Percentiles rank a stretch among this genome's conserved stretches.
Conservation (phyloP, 2,888 invertebrate genomes). For the Alloplasta piceator region DNA sequence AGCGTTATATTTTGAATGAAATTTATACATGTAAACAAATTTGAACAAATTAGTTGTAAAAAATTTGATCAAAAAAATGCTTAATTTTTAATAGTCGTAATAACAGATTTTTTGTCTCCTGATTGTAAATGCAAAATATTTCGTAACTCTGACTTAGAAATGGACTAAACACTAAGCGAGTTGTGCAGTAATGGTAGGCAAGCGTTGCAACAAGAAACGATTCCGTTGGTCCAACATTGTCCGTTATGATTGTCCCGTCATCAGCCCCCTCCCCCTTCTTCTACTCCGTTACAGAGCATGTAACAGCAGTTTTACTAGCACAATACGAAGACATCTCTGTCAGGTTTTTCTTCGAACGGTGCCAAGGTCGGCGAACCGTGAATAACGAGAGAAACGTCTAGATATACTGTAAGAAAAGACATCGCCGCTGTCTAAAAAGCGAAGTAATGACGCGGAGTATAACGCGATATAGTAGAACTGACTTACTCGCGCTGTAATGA, state of each 20-base stretch:
- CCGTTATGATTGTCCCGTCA: constrained; percentile 45
- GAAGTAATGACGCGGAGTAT: constrained; percentile 56
- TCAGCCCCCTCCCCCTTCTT: constrained; percentile 13
- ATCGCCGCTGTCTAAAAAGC: neutral
- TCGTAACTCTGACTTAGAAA: constrained; percentile 42
- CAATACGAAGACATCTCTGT: constrained; percentile 43
- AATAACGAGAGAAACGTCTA: constrained; percentile 51
- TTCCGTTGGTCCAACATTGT: constrained; percentile 48
- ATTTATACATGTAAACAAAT: too few relatives aligned
- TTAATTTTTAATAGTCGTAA: too few relatives aligned
- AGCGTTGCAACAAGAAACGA: constrained; percentile 49
- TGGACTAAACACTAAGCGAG: constrained; percentile 54
- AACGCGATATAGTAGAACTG: constrained; percentile 21
- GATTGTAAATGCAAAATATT: constrained; percentile 21
- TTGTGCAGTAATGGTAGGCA: constrained; percentile 34
- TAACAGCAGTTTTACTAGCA: constrained; percentile 21
- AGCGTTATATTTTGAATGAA: too few relatives aligned
- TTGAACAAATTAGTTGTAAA: too few relatives aligned
- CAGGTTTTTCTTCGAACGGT: constrained; percentile 57
- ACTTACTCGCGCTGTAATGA: constrained; percentile 44
- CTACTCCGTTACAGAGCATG: constrained; percentile 32
- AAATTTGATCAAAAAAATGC: too few relatives aligned
- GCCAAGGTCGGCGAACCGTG: constrained; percentile 65
- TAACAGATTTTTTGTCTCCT: neutral
- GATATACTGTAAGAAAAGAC: too few relatives aligned